phyloP scores from a whole-genome alignment of 2,113 vertebrate genomes.

The Romanogobio albipinnatus region DNA sequence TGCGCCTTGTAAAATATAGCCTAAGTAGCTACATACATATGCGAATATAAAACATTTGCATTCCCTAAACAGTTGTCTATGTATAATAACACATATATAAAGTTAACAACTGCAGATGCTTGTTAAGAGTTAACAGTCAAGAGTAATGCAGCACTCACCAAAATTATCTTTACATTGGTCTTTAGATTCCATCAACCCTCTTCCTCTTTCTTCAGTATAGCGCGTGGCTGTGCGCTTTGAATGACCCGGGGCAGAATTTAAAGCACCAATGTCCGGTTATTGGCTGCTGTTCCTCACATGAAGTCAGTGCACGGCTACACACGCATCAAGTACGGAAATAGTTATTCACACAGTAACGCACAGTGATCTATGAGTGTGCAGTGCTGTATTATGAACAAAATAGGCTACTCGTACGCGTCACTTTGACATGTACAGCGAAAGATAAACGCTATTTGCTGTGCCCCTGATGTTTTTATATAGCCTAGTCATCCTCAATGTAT shows the following conservation, averaged over 20 bases:
- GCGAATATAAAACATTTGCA: not conserved
- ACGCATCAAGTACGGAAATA: conserved; percentile 41
- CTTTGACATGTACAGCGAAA: not conserved
- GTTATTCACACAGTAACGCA: conserved; percentile 31
- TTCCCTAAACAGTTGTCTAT: not conserved
- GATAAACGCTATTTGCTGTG: not conserved
- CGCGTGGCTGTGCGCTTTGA: conserved; percentile 65
- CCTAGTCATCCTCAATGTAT: not conserved
- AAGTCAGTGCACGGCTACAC: conserved; percentile 50
- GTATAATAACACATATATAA: not conserved
- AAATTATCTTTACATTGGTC: conserved; percentile 53
- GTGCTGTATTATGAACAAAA: not conserved
- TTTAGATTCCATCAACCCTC: conserved; percentile 65
- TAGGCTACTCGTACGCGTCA: not conserved
- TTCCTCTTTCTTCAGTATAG: conserved; percentile 63
- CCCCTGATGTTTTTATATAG: conserved; percentile 4
- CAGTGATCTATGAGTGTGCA: not conserved
- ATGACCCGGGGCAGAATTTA: conserved; percentile 65
- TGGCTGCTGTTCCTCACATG: conserved; percentile 59
- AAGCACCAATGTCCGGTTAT: conserved; percentile 66
- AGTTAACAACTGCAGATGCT: not conserved
- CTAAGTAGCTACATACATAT: not conserved
- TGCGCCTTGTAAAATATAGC: not conserved
- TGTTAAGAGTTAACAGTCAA: conserved; percentile 44
- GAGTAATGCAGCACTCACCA: conserved; percentile 52